A percentile compares a stretch with the other conserved stretches of the same genome.
phyloP scores from a whole-genome alignment of 2,113 vertebrate genomes.

The Micronycteris hirsuta region DNA sequence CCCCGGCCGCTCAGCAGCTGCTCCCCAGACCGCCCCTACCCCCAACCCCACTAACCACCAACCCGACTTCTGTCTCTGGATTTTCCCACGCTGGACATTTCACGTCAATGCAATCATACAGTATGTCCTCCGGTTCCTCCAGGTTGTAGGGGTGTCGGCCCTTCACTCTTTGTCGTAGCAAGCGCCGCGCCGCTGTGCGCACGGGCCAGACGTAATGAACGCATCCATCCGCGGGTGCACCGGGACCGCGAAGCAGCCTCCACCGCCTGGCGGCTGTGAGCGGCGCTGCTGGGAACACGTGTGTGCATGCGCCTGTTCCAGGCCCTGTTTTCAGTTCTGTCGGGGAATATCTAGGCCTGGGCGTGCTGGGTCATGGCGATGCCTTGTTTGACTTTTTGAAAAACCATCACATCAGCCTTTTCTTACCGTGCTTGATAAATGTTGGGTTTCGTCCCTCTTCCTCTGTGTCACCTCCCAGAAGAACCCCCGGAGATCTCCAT shows the following conservation, averaged over 20 bases:
- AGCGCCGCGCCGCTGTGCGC: rapidly evolving
- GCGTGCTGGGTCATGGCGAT: not conserved
- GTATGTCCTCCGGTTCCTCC: not conserved
- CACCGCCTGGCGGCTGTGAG: rapidly evolving
- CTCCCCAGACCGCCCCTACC: not conserved
- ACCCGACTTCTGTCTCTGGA: not conserved
- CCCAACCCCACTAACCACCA: not conserved
- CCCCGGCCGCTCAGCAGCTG: not conserved
- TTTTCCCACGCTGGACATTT: not conserved
- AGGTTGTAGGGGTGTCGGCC: not conserved
- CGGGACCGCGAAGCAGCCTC: rapidly evolving
- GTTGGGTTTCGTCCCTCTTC: not conserved
- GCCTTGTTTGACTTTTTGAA: not conserved
- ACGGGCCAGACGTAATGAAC: rapidly evolving
- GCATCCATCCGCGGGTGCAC: rapidly evolving
- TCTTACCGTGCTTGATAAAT: not conserved
- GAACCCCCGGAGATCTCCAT: not conserved
- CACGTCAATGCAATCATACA: not conserved
- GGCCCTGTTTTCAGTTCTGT: not conserved
- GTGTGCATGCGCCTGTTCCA: rapidly evolving
- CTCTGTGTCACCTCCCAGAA: not conserved
- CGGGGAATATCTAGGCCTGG: rapidly evolving
- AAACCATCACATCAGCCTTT: not conserved
- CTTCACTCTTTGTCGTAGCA: not conserved
- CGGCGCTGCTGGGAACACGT: rapidly evolving